These are phyloP conservation scores for Amazonetta brasiliensis DNA, from an alignment of 2,797 vertebrate genomes.

Conservation along the genomic window DNA sequence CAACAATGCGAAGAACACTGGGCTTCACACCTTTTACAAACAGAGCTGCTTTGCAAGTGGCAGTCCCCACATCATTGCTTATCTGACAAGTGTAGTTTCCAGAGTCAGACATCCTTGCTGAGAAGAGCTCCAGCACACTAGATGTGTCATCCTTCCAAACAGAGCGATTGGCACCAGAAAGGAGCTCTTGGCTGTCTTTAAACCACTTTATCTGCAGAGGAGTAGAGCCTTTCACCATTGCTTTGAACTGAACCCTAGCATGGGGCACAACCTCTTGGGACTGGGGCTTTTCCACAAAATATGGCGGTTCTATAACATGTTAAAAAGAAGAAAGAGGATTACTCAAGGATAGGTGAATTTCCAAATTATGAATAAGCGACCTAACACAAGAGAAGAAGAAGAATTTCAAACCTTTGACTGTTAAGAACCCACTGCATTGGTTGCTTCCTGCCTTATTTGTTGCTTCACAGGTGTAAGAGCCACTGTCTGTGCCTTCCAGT, in stretches of 20 bases:
- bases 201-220: slow-evolving; percentile 96
- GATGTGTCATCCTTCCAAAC: slow-evolving; percentile 92
- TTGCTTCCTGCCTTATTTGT: slow-evolving; percentile 92
- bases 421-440: slow-evolving; percentile 91
- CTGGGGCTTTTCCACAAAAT: slow-evolving; percentile 91
- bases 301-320: slow-evolving; percentile 88
- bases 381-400: background rate
- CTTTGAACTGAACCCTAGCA: slow-evolving; percentile 90
- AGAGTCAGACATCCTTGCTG: slow-evolving; percentile 89
- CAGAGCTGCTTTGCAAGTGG: slow-evolving; percentile 88
- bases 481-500: slow-evolving; percentile 89
- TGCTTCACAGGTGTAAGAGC: slow-evolving; percentile 93
- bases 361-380: background rate
- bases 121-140: slow-evolving; percentile 91
- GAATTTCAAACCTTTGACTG: slow-evolving; percentile 93
- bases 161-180: slow-evolving; percentile 86
- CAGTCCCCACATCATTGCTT: slow-evolving; percentile 92
- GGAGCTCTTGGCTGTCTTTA: slow-evolving; percentile 92
- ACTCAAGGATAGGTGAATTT: background rate
- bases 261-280: slow-evolving; percentile 92
- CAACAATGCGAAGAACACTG: background rate
- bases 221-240: slow-evolving; percentile 89
- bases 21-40: slow-evolving; percentile 94
- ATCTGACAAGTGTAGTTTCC: slow-evolving; percentile 94
- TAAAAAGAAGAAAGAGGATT: slow-evolving; percentile 46